Evolutionary conservation across 2,797 vertebrate species (phyloP).

Genomic region (Molothrus ater): DNA sequence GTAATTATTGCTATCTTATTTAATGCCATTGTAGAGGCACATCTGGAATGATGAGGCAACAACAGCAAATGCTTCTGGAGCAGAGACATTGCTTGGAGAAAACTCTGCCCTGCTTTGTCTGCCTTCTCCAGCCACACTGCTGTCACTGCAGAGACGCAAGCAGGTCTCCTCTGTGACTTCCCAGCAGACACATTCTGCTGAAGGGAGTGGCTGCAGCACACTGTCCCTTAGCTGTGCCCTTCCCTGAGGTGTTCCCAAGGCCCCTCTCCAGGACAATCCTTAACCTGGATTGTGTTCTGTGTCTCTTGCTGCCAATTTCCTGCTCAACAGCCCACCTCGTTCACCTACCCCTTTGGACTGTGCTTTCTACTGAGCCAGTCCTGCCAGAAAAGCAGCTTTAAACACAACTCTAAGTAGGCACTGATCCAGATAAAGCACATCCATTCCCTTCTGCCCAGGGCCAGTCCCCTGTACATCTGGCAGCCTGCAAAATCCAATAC

Average conservation of each 20-base stretch:
- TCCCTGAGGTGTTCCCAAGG: no score
- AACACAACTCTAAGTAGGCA: neutral
- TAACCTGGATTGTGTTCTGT: neutral
- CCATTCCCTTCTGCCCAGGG: neutral
- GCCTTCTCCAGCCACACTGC: neutral
- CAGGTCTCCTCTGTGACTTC: neutral
- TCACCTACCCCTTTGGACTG: neutral
- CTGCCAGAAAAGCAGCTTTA: neutral
- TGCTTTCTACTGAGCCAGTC: neutral
- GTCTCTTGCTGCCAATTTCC: neutral
- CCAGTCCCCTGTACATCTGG: rapidly evolving
- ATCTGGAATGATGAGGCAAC: neutral
- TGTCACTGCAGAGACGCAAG: neutral
- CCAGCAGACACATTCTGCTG: neutral
- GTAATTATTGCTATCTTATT: neutral
- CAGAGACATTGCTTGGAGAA: neutral
- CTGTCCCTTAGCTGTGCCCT: neutral
- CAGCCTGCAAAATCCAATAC: neutral
- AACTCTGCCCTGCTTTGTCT: neutral
- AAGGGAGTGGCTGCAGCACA: neutral
- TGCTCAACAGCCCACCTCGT: neutral
- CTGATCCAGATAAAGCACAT: neutral
- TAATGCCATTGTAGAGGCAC: neutral
- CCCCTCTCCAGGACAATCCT: neutral
- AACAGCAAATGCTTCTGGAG: neutral